These are phyloP conservation scores for Athene cunicularia DNA, from an alignment of 2,113 vertebrate genomes.

Conservation along the genomic window DNA sequence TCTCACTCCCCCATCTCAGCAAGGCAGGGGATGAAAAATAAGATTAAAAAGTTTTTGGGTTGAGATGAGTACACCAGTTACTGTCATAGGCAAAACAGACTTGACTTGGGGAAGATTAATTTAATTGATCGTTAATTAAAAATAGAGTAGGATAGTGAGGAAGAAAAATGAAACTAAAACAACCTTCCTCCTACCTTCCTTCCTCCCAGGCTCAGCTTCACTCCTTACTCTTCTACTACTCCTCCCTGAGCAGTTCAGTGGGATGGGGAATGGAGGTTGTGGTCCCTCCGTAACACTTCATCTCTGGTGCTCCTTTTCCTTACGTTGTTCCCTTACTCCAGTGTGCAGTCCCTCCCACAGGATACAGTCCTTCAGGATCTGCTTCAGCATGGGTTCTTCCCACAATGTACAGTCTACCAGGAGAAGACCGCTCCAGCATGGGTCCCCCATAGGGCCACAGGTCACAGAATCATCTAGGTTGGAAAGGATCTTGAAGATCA, in stretches of 20 bases:
- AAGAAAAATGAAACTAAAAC: not conserved
- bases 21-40: not conserved
- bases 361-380: not conserved
- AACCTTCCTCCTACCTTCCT: fast-evolving
- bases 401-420: not conserved
- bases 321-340: not conserved
- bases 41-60: not conserved
- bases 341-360: fast-evolving
- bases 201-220: not conserved
- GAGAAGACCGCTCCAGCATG: not conserved
- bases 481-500: no score
- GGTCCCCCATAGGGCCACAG: no score
- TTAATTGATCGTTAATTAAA: not conserved
- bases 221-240: not conserved
- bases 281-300: not conserved
- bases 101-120: not conserved
- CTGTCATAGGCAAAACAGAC: not conserved
- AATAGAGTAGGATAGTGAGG: not conserved
- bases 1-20: not conserved
- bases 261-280: not conserved
- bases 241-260: not conserved
- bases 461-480: no score
- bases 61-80: not conserved
- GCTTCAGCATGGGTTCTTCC: not conserved
- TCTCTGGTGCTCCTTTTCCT: not conserved